Percentiles rank a stretch among this genome's conserved stretches.
These are phyloP conservation scores for Scaptodrosophila lebanonensis DNA, from an alignment of 1,140 invertebrate species.

Conservation along the genomic window DNA sequence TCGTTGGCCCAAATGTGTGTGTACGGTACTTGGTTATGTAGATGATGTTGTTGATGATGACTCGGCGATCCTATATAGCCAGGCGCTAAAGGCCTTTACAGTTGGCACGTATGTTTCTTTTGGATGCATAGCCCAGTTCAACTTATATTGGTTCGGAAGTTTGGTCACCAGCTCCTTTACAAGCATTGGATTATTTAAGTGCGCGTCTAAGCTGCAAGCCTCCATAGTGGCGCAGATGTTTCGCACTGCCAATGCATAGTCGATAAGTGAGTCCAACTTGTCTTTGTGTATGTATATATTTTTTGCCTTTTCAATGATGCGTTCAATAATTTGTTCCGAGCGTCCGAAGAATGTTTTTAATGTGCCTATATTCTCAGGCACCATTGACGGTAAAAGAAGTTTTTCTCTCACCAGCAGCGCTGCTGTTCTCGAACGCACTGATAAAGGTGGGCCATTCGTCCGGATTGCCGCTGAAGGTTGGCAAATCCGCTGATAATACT, in stretches of 20 bases:
- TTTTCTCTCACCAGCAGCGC: background rate
- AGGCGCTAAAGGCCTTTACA: background rate
- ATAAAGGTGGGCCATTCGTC: background rate
- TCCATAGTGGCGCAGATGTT: background rate
- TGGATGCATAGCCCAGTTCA: conserved; percentile 1
- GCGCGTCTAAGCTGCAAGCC: background rate
- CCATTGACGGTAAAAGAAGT: background rate
- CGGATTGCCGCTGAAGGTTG: background rate
- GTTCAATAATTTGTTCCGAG: no score
- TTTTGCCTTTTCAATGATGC: no score
- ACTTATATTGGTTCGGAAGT: conserved; percentile 1
- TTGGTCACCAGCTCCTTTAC: background rate
- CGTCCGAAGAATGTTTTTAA: background rate
- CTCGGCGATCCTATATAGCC: background rate
- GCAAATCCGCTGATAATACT: background rate
- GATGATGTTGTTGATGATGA: background rate
- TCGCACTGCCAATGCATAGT: no score
- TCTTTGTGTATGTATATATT: no score
- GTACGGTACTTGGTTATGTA: background rate
- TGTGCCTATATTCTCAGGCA: background rate
- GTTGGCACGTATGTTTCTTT: background rate
- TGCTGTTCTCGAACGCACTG: background rate
- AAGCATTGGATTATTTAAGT: conserved; percentile 1
- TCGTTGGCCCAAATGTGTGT: no score
- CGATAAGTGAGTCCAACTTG: no score